A percentile compares a stretch with the other conserved stretches of the same genome.
Conservation (phyloP, 2,797 vertebrate species). For the Liparis tanakae region DNA sequence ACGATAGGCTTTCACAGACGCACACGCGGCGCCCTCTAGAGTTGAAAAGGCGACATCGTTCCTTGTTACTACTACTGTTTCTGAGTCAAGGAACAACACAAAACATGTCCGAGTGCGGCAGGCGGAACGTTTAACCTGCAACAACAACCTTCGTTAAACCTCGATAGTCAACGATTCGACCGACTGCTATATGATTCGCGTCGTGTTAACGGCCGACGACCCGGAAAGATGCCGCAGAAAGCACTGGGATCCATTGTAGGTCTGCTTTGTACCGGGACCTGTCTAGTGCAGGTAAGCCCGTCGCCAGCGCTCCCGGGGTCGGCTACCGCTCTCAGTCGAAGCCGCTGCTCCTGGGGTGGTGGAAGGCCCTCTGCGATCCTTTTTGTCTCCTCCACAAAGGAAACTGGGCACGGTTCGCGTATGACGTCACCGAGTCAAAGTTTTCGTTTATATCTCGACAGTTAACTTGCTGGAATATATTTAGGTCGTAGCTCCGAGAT, state of each 20-base stretch:
- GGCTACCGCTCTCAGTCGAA: constrained; percentile 60
- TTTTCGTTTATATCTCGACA: constrained; percentile 53
- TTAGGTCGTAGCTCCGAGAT: neutral
- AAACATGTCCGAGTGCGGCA: constrained; percentile 75
- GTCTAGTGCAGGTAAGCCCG: constrained; percentile 85
- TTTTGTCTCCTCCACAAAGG: constrained; percentile 79
- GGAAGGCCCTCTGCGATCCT: constrained; percentile 73
- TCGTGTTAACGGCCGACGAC: constrained; percentile 70
- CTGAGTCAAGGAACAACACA: constrained; percentile 59
- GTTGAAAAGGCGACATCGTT: neutral
- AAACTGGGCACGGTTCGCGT: constrained; percentile 53
- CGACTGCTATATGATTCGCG: constrained; percentile 77
- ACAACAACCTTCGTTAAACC: constrained; percentile 27
- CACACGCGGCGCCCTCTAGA: constrained; percentile 61
- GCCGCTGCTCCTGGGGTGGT: constrained; percentile 69
- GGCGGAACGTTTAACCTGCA: constrained; percentile 33
- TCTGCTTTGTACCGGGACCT: constrained; percentile 83
- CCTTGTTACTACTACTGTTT: constrained; percentile 38
- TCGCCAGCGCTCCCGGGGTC: constrained; percentile 23
- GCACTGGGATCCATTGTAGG: constrained; percentile 83
- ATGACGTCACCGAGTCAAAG: constrained; percentile 74
- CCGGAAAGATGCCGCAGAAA: constrained; percentile 85
- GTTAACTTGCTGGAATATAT: neutral
- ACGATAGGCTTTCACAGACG: neutral
- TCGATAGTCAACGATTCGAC: constrained; percentile 41